A percentile compares a stretch with the other conserved stretches of the same genome.
phyloP scores from a whole-genome alignment of 2,888 invertebrate species.

The Allophyes oxyacanthae region DNA sequence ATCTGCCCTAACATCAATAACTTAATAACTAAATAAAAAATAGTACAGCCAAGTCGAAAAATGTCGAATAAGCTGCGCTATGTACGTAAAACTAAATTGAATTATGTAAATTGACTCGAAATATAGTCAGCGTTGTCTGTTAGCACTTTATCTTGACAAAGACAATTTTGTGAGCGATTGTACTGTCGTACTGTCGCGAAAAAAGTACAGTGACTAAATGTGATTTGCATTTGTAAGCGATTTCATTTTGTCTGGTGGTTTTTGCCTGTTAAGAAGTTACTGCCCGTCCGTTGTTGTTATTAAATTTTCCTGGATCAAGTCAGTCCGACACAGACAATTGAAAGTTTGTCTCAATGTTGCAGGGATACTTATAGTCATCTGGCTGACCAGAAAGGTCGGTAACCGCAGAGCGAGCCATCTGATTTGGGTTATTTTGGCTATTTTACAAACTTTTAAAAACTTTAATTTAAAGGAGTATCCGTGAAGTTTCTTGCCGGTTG shows the following conservation, averaged over 20 bases:
- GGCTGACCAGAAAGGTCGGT: too few relatives aligned
- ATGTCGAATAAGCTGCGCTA: constrained; percentile 11
- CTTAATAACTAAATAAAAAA: constrained; percentile 15
- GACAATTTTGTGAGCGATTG: constrained; percentile 26
- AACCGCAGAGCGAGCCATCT: too few relatives aligned
- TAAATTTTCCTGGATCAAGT: too few relatives aligned
- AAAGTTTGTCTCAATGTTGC: too few relatives aligned
- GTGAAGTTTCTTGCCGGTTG: too few relatives aligned
- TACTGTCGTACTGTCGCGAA: constrained; percentile 7
- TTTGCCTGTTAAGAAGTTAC: background rate
- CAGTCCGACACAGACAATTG: too few relatives aligned
- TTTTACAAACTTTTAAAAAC: too few relatives aligned
- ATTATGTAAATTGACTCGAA: constrained; percentile 38
- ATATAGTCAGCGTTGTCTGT: constrained; percentile 19
- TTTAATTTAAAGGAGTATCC: too few relatives aligned
- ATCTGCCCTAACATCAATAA: constrained; percentile 1
- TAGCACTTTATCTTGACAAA: constrained; percentile 30
- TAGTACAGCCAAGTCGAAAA: constrained; percentile 5
- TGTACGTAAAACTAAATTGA: constrained; percentile 31
- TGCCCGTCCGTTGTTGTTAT: too few relatives aligned
- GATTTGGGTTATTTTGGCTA: too few relatives aligned
- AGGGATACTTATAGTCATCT: too few relatives aligned
- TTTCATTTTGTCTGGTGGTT: constrained; percentile 17
- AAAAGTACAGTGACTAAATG: constrained; percentile 24
- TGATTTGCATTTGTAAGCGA: constrained; percentile 39